Percentiles rank a stretch among this genome's conserved stretches.
Conservation (phyloP, 2,888 invertebrate genomes). For the Acrobasis consociella region DNA sequence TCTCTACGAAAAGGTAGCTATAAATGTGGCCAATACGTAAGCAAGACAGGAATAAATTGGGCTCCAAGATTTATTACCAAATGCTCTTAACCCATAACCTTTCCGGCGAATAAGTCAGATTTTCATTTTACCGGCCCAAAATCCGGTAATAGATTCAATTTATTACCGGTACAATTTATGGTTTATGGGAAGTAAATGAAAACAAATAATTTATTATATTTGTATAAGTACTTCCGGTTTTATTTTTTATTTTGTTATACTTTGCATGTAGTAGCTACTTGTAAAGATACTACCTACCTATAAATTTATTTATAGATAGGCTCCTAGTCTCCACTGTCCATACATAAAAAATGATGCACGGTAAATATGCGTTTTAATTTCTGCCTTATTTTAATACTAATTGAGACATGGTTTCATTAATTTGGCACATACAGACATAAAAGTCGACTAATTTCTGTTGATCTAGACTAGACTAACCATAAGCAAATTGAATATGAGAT, state of each 20-base stretch:
- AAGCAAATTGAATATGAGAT: no score
- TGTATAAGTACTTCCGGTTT: neutral
- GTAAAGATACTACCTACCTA: no score
- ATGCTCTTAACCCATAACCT: conserved; percentile 74
- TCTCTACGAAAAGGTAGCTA: conserved; percentile 62
- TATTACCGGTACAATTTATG: conserved; percentile 27
- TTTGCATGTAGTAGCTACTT: no score
- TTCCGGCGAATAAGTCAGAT: conserved; percentile 50
- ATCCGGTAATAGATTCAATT: conserved; percentile 38
- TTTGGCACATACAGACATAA: neutral
- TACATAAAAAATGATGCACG: no score
- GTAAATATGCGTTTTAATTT: no score
- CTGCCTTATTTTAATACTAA: no score
- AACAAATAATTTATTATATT: conserved; percentile 9
- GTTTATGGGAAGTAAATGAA: conserved; percentile 19
- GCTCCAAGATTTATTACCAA: conserved; percentile 74
- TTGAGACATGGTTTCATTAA: neutral
- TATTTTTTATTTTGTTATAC: neutral
- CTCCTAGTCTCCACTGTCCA: no score
- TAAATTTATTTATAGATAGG: no score
- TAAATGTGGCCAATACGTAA: conserved; percentile 66
- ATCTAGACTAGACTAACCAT: no score
- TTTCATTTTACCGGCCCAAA: conserved; percentile 51
- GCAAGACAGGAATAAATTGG: conserved; percentile 74
- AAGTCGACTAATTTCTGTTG: no score